Evolutionary conservation across 1,140 invertebrate species (phyloP).

Genomic region (Nasonia longicornis): DNA sequence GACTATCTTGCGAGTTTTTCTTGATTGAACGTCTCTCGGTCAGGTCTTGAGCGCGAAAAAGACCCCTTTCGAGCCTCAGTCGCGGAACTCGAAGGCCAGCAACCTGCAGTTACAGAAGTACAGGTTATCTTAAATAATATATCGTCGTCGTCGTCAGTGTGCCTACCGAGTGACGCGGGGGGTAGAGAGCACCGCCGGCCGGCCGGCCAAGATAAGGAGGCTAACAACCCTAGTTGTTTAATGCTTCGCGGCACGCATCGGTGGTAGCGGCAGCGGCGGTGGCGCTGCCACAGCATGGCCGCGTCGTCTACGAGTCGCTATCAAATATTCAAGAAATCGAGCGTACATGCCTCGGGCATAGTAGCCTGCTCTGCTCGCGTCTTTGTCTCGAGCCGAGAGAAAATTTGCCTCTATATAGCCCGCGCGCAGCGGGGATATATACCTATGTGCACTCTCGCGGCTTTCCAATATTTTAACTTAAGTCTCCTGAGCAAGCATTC

Average conservation of each 20-base stretch:
- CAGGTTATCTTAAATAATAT: slow-evolving; percentile 59
- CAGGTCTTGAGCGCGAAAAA: slow-evolving; percentile 3
- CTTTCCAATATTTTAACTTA: neutral
- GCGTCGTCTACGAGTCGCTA: slow-evolving; percentile 40
- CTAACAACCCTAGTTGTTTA: slow-evolving; percentile 68
- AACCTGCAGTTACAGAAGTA: slow-evolving; percentile 45
- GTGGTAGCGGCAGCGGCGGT: neutral
- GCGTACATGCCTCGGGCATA: slow-evolving; percentile 18
- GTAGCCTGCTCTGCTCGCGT: neutral
- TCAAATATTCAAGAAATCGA: slow-evolving; percentile 65
- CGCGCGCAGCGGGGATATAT: neutral
- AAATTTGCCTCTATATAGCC: neutral
- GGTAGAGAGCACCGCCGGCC: neutral
- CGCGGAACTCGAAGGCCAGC: slow-evolving; percentile 19
- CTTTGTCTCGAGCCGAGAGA: slow-evolving; percentile 9
- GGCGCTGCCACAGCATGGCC: neutral
- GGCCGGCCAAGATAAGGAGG: slow-evolving; percentile 60
- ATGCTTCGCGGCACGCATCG: slow-evolving; percentile 56
- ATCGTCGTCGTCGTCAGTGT: slow-evolving; percentile 45
- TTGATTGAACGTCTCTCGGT: slow-evolving; percentile 1
- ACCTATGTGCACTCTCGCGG: neutral
- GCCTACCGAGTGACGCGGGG: slow-evolving; percentile 14
- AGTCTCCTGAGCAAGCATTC: neutral
- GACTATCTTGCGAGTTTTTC: neutral
- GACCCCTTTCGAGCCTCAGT: slow-evolving; percentile 6